phyloP scores from a whole-genome alignment of 2,888 invertebrate genomes.

The Amaurobius ferox region DNA sequence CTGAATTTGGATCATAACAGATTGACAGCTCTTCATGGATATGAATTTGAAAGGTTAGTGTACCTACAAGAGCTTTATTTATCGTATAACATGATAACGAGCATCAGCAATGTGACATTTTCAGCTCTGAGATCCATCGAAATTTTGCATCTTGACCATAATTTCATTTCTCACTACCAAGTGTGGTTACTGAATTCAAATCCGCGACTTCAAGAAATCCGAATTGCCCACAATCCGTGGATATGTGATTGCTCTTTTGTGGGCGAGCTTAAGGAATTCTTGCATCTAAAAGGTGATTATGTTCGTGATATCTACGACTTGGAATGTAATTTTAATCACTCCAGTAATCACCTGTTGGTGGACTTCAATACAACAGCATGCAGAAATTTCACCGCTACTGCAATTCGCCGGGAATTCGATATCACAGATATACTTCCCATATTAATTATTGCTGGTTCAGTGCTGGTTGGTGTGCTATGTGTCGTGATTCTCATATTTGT shows the following conservation, averaged over 20 bases:
- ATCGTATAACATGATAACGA: constrained; percentile 85
- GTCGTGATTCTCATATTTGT: constrained; percentile 38
- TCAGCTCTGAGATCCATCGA: constrained; percentile 82
- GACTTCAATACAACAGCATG: constrained; percentile 73
- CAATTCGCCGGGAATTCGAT: constrained; percentile 29
- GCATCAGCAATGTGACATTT: constrained; percentile 86
- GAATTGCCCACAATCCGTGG: constrained; percentile 87
- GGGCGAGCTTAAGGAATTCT: constrained; percentile 85
- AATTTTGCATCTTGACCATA: constrained; percentile 84
- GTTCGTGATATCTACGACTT: constrained; percentile 78
- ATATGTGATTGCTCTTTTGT: constrained; percentile 90
- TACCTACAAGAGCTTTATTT: constrained; percentile 85
- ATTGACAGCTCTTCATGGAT: constrained; percentile 84
- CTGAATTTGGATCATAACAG: constrained; percentile 87
- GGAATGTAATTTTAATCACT: constrained; percentile 74
- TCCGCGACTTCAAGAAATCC: constrained; percentile 49
- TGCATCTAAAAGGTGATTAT: constrained; percentile 80
- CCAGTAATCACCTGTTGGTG: constrained; percentile 65
- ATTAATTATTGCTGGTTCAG: constrained; percentile 42
- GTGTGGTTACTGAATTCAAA: constrained; percentile 81
- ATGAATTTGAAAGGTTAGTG: constrained; percentile 88
- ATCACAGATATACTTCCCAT: constrained; percentile 45
- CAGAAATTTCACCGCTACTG: constrained; percentile 66
- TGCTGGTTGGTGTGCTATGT: constrained; percentile 40
- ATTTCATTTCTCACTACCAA: constrained; percentile 83